Evolutionary conservation across 2,113 vertebrate genomes (phyloP), one percentile per base, ranked within the genome.

Genomic region (Actinemys pallida): DNA sequence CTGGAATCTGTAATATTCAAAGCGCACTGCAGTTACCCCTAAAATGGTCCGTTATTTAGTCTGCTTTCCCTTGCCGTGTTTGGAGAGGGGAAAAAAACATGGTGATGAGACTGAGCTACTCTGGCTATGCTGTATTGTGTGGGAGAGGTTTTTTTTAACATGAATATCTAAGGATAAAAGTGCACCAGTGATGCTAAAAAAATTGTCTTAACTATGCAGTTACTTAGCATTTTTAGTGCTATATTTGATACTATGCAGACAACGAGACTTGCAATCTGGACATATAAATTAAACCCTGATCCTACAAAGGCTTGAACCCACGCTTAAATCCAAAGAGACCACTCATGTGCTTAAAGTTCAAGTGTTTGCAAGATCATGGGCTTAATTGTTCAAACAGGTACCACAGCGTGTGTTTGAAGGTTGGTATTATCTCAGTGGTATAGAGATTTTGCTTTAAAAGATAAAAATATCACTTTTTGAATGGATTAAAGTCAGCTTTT

Each of bases 101-200:
- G 27, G 52, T 92, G 94, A 96, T 87, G 93, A 94, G 89, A 91
- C 93, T 0, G 13, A 94, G 91, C 91, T 96, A 92, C 95, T 96
- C 88, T 47, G 96, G 96, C 92, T 97, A 93, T 94, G 93, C 93
- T 91, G 88, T 62, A 91, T 96, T 96, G 94, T 96, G 89, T 92
- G 94, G 94, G 96, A 96, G 95, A 96, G 95, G 95, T 95, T 95
- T 96, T 90, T 95, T 93, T 96, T 90, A 78, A 45, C 82, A 53
- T 91, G 65, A 93, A 92, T 91, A 91, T 92, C 96, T 97, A 97
- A 97, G 97, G 95, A 96, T 96, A 96, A 96, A 94, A 95, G 93
- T 52, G 84, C 88, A 95, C 89, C 95, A 94, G 96, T 96, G 94
- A 93, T 93, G 94, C 97, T 97, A 97, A 97, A 97, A 97, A 97